Evolutionary conservation across 2,113 vertebrate genomes (phyloP), one percentile per base, ranked within the genome.

Genomic region (Siniperca chuatsi): DNA sequence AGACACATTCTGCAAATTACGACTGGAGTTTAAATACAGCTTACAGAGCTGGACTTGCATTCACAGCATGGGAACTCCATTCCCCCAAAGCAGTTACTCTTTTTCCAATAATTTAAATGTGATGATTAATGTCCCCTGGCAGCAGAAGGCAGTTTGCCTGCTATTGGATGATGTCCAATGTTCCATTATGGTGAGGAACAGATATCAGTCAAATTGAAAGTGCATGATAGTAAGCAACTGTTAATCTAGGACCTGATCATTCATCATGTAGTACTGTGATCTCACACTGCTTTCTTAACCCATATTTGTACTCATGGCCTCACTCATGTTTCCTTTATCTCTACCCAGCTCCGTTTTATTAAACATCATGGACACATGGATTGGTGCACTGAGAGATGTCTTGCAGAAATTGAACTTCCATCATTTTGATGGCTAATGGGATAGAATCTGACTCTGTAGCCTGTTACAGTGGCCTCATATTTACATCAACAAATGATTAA

Each of bases 181-280:
- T 85, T 82, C 81, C 81, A 77, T 86, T 86, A 83, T 72, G 16
- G 64, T 0, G 68, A 87, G 84, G 76, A 84, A 82, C 75, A 87
- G 87, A 81, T 82, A 82, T 89, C 80, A 83, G 61, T 89, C 87
- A 78, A 87, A 87, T 8, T 81, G 71, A 88, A 91, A 88, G 77
- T 69, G 65, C 78, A 71, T 79, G 71, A 87, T 83, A 44, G 61
- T 80, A 77, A 87, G 78, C 60, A 66, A 82, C 55, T 46, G 71
- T 64, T 46, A 80, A 85, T 81, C 44, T 61, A 6, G 72, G 35
- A 60, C 8, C 44, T 40, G 61, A 84, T 83, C 61, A 60, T 78
- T 90, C 71, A 72, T 75, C 13, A 35, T 71, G 48, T 81, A 67
- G 65, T 35, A 4, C 60, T 85, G 52, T 80, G 64, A 81, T 87